These are phyloP conservation scores for Eremobia ochroleuca DNA, from an alignment of 2,888 invertebrate species.

Conservation along the genomic window DNA sequence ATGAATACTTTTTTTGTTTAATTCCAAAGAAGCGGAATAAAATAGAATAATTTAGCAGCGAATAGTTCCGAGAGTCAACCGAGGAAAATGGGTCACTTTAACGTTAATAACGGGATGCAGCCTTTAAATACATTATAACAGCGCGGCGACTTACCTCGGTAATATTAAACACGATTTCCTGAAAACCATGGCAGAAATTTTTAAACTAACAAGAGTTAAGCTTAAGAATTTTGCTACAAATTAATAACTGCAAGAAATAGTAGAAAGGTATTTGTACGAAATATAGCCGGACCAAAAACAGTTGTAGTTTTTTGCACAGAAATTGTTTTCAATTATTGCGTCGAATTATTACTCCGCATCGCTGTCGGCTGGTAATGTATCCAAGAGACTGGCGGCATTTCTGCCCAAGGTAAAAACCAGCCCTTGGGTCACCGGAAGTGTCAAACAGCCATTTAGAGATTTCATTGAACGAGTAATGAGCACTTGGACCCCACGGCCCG, in stretches of 20 bases:
- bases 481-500: too few relatives aligned
- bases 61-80: slow-evolving; percentile 36
- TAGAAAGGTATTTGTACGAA: neutral
- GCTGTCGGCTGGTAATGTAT: too few relatives aligned
- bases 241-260: neutral
- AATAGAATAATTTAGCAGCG: slow-evolving; percentile 19
- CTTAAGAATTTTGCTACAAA: neutral
- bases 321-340: neutral
- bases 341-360: too few relatives aligned
- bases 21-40: slow-evolving; percentile 24
- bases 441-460: too few relatives aligned
- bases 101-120: slow-evolving; percentile 37
- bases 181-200: neutral
- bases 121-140: slow-evolving; percentile 42
- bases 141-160: neutral
- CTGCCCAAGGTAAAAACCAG: too few relatives aligned
- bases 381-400: too few relatives aligned
- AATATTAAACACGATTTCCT: slow-evolving; percentile 10
- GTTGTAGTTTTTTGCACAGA: neutral
- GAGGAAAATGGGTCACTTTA: slow-evolving; percentile 51
- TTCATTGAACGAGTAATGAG: too few relatives aligned
- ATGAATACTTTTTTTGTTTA: neutral
- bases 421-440: too few relatives aligned
- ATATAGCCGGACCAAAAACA: neutral
- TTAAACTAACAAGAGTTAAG: neutral